Conservation (phyloP, 2,797 vertebrate genomes). For the Sebastes vulpes region DNA sequence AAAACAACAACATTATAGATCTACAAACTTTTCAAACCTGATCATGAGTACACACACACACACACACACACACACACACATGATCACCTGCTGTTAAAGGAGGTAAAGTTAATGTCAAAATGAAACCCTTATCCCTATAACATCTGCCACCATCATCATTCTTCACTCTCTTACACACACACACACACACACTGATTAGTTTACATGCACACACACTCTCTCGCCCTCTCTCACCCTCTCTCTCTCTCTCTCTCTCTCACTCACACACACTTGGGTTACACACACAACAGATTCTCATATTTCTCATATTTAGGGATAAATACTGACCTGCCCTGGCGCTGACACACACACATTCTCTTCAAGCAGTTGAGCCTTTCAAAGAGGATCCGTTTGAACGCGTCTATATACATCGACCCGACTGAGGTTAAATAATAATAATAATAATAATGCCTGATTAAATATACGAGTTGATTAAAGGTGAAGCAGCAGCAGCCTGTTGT, state of each 20-base stretch:
- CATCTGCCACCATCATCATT: constrained; percentile 59
- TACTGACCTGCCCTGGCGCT: constrained; percentile 88
- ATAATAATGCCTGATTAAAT: constrained; percentile 37
- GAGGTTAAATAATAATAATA: constrained; percentile 28
- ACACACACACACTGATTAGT: constrained; percentile 38
- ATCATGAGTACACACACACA: background rate
- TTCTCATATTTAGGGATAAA: constrained; percentile 75
- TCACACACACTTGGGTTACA: constrained; percentile 44
- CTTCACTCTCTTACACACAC: constrained; percentile 2
- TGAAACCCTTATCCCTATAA: constrained; percentile 33
- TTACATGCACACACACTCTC: constrained; percentile 36
- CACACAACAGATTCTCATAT: constrained; percentile 73
- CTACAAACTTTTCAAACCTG: constrained; percentile 32
- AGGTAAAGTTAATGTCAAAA: constrained; percentile 43
- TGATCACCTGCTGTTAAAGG: background rate
- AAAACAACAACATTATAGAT: background rate
- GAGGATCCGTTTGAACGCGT: constrained; percentile 89
- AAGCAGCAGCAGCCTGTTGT: constrained; percentile 12
- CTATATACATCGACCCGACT: constrained; percentile 88
- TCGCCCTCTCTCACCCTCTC: background rate
- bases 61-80: background rate
- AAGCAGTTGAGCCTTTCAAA: constrained; percentile 88
- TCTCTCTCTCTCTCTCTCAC: background rate
- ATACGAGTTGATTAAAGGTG: constrained; percentile 24
- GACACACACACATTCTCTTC: constrained; percentile 90